A percentile compares a stretch with the other conserved stretches of the same genome.
Evolutionary conservation across 2,113 vertebrate genomes (phyloP).

Genomic region (Promerops cafer): DNA sequence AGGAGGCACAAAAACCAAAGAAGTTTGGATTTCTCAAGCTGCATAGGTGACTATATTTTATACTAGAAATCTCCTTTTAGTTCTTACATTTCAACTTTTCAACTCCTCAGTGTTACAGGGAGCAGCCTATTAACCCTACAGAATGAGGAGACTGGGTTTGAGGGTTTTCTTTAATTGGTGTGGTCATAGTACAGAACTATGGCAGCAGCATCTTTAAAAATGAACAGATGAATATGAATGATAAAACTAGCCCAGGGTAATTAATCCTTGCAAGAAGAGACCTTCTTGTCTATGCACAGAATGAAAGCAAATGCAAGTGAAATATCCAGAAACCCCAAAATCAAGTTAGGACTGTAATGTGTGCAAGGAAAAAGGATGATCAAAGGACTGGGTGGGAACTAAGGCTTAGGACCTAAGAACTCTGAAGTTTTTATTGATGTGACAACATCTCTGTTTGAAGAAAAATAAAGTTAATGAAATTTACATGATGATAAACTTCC

Average conservation of each 20-base stretch:
- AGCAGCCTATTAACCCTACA: not conserved
- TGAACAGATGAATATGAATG: not conserved
- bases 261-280: not conserved
- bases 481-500: slow-evolving; percentile 27
- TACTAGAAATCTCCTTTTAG: not conserved
- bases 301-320: not conserved
- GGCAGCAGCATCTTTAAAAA: not conserved
- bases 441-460: slow-evolving; percentile 5
- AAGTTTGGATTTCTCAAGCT: not conserved
- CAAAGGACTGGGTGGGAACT: not conserved
- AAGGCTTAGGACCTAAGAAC: slow-evolving; percentile 17
- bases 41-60: not conserved
- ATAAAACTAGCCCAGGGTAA: not conserved
- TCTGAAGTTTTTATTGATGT: slow-evolving; percentile 51
- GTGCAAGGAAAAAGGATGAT: not conserved
- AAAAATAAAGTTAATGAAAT: slow-evolving; percentile 48
- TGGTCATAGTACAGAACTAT: not conserved
- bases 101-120: not conserved
- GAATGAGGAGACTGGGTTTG: not conserved
- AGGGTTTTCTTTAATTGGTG: not conserved
- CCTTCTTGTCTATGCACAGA: not conserved
- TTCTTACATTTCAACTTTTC: not conserved
- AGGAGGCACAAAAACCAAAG: not conserved
- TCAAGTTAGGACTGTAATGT: not conserved
- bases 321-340: not conserved